Percentiles rank a stretch among this genome's conserved stretches.
phyloP scores from a whole-genome alignment of 2,797 vertebrate genomes.

The Myotis myotis region DNA sequence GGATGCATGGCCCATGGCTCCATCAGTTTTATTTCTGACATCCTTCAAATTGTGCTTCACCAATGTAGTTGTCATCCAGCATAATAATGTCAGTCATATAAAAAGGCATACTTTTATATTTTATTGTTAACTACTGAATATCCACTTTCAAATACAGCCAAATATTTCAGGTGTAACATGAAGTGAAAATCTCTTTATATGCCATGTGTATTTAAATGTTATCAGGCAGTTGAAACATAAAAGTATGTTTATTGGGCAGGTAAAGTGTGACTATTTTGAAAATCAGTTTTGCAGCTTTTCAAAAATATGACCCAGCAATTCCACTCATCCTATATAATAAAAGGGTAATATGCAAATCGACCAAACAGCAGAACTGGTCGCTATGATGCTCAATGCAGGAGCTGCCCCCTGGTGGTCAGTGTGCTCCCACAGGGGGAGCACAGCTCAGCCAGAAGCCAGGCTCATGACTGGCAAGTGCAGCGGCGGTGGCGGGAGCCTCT shows the following conservation, averaged over 20 bases:
- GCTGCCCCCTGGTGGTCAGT: too few relatives aligned
- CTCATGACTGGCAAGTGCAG: too few relatives aligned
- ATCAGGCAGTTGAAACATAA: not conserved
- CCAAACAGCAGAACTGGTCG: too few relatives aligned
- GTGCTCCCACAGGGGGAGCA: too few relatives aligned
- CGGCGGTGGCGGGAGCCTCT: too few relatives aligned
- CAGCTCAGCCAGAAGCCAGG: too few relatives aligned
- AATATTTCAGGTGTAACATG: slow-evolving; percentile 7
- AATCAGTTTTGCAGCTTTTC: not conserved
- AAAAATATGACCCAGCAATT: slow-evolving; percentile 2
- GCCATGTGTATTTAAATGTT: not conserved
- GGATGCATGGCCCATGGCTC: not conserved
- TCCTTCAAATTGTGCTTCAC: not conserved
- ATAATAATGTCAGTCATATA: slow-evolving; percentile 27
- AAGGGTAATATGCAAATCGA: too few relatives aligned
- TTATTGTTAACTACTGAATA: slow-evolving; percentile 54
- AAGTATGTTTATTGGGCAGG: not conserved
- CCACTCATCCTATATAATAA: too few relatives aligned
- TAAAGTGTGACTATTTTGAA: slow-evolving; percentile 5
- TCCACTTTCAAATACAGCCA: slow-evolving; percentile 19
- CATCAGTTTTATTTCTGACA: slow-evolving; percentile 36
- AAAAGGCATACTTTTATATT: slow-evolving; percentile 19
- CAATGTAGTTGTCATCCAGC: not conserved
- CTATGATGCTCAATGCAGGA: too few relatives aligned
- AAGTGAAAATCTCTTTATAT: not conserved